phyloP scores from a whole-genome alignment of 2,797 vertebrate species.

The Eulemur albifrons region DNA sequence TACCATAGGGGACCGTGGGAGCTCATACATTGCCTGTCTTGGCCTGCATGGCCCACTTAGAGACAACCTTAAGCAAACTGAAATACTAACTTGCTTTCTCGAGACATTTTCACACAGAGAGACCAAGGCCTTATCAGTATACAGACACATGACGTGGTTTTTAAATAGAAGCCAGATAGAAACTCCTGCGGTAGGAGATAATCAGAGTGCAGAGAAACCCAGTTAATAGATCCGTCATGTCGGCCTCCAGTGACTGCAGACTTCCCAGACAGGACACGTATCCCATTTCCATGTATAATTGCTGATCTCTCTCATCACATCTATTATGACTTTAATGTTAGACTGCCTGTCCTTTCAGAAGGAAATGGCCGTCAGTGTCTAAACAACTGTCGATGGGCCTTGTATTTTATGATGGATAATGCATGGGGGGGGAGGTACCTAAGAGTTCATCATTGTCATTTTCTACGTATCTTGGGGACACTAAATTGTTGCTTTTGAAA shows the following conservation, averaged over 20 bases:
- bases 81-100: background rate
- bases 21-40: background rate
- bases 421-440: background rate
- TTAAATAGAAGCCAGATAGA: constrained; percentile 25
- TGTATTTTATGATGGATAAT: background rate
- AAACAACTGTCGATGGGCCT: background rate
- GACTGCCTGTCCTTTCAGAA: background rate
- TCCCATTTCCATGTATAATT: background rate
- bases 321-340: background rate
- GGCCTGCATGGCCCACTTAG: background rate
- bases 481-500: background rate
- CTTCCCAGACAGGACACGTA: background rate
- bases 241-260: background rate
- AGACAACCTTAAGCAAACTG: background rate
- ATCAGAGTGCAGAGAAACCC: background rate
- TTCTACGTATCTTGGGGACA: background rate
- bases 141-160: background rate
- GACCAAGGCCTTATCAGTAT: background rate
- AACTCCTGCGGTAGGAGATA: background rate
- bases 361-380: background rate
- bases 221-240: background rate
- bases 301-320: background rate
- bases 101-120: background rate
- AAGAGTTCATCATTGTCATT: rapidly evolving
- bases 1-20: background rate